These are phyloP conservation scores for Meteorus sp. DNA, from an alignment of 1,140 invertebrate species.

Conservation along the genomic window DNA sequence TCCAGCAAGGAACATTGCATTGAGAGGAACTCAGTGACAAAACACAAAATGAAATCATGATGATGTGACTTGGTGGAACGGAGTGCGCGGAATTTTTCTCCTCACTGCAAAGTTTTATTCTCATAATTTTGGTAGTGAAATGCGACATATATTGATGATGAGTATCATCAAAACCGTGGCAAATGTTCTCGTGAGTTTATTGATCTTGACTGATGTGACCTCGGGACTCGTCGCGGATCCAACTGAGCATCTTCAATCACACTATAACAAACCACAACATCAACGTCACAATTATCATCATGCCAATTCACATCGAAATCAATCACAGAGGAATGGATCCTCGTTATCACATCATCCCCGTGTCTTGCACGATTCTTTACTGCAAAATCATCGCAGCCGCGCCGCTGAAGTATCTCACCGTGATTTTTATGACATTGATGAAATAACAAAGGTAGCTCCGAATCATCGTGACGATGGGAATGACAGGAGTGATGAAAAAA, in stretches of 20 bases:
- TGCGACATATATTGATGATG: neutral
- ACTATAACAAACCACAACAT: neutral
- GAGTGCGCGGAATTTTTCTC: neutral
- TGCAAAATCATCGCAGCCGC: constrained; percentile 15
- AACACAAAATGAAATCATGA: neutral
- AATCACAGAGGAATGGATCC: neutral
- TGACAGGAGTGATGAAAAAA: neutral
- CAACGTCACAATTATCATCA: constrained; percentile 15
- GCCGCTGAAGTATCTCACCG: neutral
- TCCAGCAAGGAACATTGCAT: neutral
- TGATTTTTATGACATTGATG: neutral
- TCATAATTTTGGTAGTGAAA: neutral
- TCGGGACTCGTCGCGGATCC: neutral
- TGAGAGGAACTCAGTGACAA: neutral
- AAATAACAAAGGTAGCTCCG: neutral
- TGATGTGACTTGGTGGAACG: neutral
- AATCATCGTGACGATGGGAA: neutral
- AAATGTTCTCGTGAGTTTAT: constrained; percentile 5
- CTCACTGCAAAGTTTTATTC: neutral
- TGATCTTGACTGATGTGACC: constrained; percentile 26
- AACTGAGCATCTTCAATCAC: constrained; percentile 7
- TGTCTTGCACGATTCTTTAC: constrained; percentile 14
- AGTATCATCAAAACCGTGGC: constrained; percentile 19
- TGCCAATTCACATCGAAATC: constrained; percentile 14
- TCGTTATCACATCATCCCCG: neutral